Conservation (phyloP, 2,113 vertebrate genomes). For the Nibea albiflora region DNA sequence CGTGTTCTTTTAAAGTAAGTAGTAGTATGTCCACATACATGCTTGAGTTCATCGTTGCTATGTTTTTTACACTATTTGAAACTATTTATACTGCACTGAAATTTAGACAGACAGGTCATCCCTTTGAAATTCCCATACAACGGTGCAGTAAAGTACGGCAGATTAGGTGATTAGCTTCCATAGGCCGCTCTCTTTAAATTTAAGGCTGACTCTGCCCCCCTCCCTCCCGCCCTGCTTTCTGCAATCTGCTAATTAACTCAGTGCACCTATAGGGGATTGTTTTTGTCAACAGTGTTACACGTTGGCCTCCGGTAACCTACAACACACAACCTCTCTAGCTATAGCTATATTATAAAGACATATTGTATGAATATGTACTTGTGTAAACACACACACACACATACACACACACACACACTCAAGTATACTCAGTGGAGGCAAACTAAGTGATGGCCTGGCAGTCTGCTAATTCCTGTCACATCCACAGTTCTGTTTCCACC, state of each 20-base stretch:
- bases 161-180: neutral
- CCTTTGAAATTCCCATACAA: neutral
- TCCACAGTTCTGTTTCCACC: neutral
- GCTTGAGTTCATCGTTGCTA: neutral
- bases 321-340: neutral
- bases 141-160: neutral
- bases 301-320: neutral
- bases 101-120: neutral
- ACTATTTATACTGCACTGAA: neutral
- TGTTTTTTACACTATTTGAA: neutral
- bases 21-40: neutral
- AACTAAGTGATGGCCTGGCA: neutral
- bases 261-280: neutral
- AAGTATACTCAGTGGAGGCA: neutral
- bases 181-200: neutral
- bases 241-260: slow-evolving; percentile 7
- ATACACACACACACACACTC: no score
- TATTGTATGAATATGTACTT: neutral
- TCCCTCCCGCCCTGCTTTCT: neutral
- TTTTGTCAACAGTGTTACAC: neutral
- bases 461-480: slow-evolving; percentile 5
- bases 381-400: neutral
- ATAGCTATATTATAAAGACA: neutral
- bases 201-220: neutral
- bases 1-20: neutral